Conservation (phyloP, 2,113 vertebrate genomes). For the Panthera uncia region DNA sequence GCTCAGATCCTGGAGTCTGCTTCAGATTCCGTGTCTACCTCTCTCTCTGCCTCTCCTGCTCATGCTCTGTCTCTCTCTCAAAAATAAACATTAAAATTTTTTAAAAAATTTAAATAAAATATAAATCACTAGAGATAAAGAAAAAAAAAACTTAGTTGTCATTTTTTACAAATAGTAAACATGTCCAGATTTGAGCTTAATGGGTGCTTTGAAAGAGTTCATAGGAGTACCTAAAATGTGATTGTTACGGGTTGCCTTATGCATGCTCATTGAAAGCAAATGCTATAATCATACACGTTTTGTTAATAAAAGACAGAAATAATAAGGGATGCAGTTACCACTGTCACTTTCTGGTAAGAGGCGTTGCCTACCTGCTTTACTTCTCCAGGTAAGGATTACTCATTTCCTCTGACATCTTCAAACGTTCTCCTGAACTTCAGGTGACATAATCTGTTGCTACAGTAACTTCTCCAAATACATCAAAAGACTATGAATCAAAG, state of each 20-base stretch:
- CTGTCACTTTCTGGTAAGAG: constrained; percentile 62
- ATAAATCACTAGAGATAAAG: background rate
- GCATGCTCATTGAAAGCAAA: background rate
- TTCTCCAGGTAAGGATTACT: constrained; percentile 66
- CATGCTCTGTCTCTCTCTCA: background rate
- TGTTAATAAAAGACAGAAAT: background rate
- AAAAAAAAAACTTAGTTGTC: background rate
- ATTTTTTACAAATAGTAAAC: background rate
- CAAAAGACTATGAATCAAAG: constrained; percentile 22
- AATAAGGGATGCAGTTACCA: background rate
- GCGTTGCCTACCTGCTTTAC: background rate
- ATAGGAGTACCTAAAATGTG: background rate
- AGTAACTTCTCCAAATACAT: constrained; percentile 1
- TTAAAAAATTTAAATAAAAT: background rate
- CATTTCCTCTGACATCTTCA: constrained; percentile 71
- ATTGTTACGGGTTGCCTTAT: background rate
- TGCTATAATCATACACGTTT: background rate
- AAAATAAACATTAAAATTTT: background rate
- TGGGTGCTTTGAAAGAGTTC: background rate
- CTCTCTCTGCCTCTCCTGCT: background rate
- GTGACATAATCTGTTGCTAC: constrained; percentile 44
- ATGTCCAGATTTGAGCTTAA: background rate
- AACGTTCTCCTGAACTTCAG: constrained; percentile 40
- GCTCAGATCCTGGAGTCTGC: background rate
- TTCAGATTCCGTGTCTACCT: background rate